Evolutionary conservation across 1,140 invertebrate genomes (phyloP), one percentile per base, ranked within the genome.

Genomic region (Nebria ingens): DNA sequence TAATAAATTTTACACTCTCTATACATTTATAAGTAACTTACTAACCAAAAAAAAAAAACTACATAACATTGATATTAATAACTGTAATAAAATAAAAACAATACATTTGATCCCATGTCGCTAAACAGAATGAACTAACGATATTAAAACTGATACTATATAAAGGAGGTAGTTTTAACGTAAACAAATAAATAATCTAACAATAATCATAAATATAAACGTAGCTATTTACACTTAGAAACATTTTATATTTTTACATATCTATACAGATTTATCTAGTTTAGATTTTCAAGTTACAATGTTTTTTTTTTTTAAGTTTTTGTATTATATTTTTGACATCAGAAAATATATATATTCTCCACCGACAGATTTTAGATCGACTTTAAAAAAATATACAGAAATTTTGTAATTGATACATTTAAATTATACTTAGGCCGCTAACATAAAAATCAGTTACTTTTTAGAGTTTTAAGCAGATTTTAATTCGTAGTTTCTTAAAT

Each of bases 101-200:
- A 34, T 34, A 34, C 6, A n/a, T 34, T 34, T 34, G 25, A 34
- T 34, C 25, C 25, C 25, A 34, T 34, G 6, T 34, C 25, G 25
- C 25, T 6, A 34, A 34, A 34, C 25, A n/a, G n/a, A 34, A 9
- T 34, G 25, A 34, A n/a, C 25, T 34, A 9, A 34, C 6, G 25
- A 6, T 34, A 34, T n/a, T 34, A n/a, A 34, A 9, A n/a, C 6
- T 6, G 25, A 9, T 9, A 34, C n/a, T 34, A 34, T 34, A 9
- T 34, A 34, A 9, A 9, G 25, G n/a, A 34, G 25, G 25, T 34
- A n/a, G 25, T 34, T n/a, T n/a, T n/a, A 34, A 34, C 25, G n/a
- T 34, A 34, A 34, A 34, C n/a, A 34, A 34, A 34, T 34, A 34
- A 34, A 34, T 34, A 34, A 34, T 34, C 25, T 34, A 34, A 34